Evolutionary conservation across 2,113 vertebrate genomes (phyloP).

Genomic region (Indri indri): DNA sequence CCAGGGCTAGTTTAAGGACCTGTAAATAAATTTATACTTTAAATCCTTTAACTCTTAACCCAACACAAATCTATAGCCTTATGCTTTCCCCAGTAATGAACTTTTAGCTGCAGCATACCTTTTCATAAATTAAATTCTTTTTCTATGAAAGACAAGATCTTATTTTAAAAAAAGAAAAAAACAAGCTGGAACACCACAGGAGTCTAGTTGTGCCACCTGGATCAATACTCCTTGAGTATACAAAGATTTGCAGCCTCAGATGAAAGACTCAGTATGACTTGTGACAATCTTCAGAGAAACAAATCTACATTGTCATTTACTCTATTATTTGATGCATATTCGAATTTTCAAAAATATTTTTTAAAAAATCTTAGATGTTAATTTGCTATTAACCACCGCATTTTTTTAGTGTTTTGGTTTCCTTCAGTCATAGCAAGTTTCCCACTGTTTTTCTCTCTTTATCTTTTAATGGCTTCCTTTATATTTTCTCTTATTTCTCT

Average conservation of each 20-base stretch:
- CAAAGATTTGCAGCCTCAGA: neutral
- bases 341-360: neutral
- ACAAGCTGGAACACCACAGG: constrained; percentile 36
- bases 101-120: neutral
- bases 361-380: neutral
- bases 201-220: constrained; percentile 46
- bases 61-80: neutral
- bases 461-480: constrained; percentile 46
- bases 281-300: constrained; percentile 26
- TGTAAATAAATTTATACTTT: neutral
- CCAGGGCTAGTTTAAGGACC: neutral
- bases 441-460: neutral
- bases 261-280: neutral
- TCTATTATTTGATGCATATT: neutral
- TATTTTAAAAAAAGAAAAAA: neutral
- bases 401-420: neutral
- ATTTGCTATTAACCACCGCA: neutral
- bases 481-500: neutral
- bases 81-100: neutral
- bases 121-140: constrained; percentile 33
- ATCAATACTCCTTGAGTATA: neutral
- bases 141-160: constrained; percentile 57
- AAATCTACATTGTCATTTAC: neutral
- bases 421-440: neutral
- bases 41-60: constrained; percentile 19